phyloP scores from a whole-genome alignment of 2,797 vertebrate genomes.

The Toxotes lorentzi region DNA sequence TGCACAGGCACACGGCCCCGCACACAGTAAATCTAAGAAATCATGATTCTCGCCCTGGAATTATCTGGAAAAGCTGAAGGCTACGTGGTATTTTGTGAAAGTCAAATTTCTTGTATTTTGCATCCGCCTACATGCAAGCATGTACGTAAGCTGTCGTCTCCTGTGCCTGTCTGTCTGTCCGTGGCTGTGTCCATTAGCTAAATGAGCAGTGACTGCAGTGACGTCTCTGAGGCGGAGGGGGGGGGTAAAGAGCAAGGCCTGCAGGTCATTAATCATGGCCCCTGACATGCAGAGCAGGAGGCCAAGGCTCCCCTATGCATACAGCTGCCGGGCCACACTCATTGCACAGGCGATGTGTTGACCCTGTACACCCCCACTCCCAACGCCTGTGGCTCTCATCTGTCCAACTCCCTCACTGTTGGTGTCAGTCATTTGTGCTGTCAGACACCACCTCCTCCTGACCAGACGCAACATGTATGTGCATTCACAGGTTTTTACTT shows the following conservation, averaged over 20 bases:
- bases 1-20: conserved; percentile 57
- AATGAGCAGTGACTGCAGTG: conserved; percentile 74
- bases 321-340: conserved; percentile 86
- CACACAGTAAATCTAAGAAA: conserved; percentile 67
- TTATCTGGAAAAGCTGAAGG: conserved; percentile 53
- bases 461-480: conserved; percentile 27
- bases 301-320: conserved; percentile 80
- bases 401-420: conserved; percentile 75
- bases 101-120: conserved; percentile 61
- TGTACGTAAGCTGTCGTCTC: conserved; percentile 11
- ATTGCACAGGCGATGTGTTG: conserved; percentile 76
- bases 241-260: conserved; percentile 74
- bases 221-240: conserved; percentile 58
- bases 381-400: conserved; percentile 76
- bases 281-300: conserved; percentile 86
- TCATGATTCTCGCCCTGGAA: conserved; percentile 55
- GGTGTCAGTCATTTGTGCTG: conserved; percentile 74
- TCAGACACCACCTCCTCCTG: conserved; percentile 60
- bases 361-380: conserved; percentile 56
- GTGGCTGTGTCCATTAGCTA: conserved; percentile 73
- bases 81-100: conserved; percentile 51
- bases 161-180: conserved; percentile 37
- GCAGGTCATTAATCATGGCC: conserved; percentile 87
- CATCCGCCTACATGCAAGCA: conserved; percentile 22
- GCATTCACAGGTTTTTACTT: conserved; percentile 23